Evolutionary conservation across 2,888 invertebrate genomes (phyloP), one percentile per base, ranked within the genome.

Genomic region (Synergus japonicus): DNA sequence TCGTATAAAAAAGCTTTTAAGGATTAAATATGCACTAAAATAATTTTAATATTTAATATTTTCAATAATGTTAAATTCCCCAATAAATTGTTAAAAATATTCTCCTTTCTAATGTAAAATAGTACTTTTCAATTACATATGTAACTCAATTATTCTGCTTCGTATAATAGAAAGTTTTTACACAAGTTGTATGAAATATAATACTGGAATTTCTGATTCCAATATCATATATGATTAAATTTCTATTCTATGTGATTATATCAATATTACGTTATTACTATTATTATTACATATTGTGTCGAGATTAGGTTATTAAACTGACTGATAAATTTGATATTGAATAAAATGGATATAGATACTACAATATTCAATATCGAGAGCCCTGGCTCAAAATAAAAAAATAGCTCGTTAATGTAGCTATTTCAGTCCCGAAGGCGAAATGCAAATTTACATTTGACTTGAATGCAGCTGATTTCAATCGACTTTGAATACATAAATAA

Each of bases 381-480:
- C 8, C 5, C 9, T 4, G 2, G n/a, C 9, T 58, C 9, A 18
- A 9, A 18, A n/a, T 65, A 29, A 64, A 65, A 41, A 41, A n/a
- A n/a, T 65, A 60, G 60, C n/a, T 60, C 22, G 22, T 9, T 60
- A 18, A 18, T 60, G 60, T 60, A 22, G 15, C 18, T n/a, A n/a
- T 64, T 7, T 65, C n/a, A n/a, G 9, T 65, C 2, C 29, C 41
- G 3, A 0, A 41, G 41, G 29, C 9, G 13, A n/a, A 41, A 41
- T 65, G 41, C 15, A 64, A 64, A 41, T 64, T 64, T 64, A 64
- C 37, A 41, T 64, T 64, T 13, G 4, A 41, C 41, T 41, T 65
- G 41, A 65, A 41, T 41, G 2, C 41, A 41, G 15, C n/a, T 65
- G 41, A 8, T 65, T n/a, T n/a, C 41, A 9, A 65, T 13, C n/a